Evolutionary conservation across 2,888 invertebrate species (phyloP).

Genomic region (Meiosimyza platycephala): DNA sequence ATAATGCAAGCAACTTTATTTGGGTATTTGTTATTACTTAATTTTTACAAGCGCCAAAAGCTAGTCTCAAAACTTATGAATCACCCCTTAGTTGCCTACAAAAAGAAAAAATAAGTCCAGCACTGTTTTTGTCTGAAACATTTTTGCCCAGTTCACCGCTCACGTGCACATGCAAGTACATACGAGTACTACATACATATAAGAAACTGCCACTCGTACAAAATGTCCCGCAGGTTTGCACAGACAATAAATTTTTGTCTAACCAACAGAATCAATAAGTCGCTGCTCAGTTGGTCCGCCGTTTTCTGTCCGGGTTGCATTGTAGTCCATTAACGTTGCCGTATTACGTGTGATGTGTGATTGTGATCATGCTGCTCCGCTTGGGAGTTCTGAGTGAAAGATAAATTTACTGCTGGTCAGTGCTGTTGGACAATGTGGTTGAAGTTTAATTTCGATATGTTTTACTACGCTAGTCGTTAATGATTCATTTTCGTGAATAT

Average conservation of each 20-base stretch:
- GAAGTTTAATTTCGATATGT: background rate
- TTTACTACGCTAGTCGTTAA: no score
- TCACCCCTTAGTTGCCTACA: no score
- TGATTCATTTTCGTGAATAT: no score
- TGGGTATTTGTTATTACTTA: no score
- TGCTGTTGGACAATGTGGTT: background rate
- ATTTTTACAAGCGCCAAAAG: no score
- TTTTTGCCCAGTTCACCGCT: background rate
- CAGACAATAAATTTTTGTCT: constrained; percentile 31
- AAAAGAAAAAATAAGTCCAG: no score
- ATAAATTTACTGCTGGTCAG: constrained; percentile 29
- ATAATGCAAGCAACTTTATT: no score
- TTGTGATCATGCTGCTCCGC: constrained; percentile 35
- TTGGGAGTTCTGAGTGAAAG: constrained; percentile 31
- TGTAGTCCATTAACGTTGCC: background rate
- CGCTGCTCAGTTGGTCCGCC: constrained; percentile 10
- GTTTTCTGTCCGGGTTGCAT: constrained; percentile 7
- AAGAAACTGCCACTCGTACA: background rate
- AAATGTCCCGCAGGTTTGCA: constrained; percentile 15
- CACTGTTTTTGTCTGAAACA: no score
- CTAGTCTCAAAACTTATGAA: no score
- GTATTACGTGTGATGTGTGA: background rate
- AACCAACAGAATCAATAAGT: constrained; percentile 31
- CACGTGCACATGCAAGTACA: constrained; percentile 7
- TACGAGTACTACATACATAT: no score